Conservation (phyloP, 2,888 invertebrate species). For the Trichacis sp. region DNA sequence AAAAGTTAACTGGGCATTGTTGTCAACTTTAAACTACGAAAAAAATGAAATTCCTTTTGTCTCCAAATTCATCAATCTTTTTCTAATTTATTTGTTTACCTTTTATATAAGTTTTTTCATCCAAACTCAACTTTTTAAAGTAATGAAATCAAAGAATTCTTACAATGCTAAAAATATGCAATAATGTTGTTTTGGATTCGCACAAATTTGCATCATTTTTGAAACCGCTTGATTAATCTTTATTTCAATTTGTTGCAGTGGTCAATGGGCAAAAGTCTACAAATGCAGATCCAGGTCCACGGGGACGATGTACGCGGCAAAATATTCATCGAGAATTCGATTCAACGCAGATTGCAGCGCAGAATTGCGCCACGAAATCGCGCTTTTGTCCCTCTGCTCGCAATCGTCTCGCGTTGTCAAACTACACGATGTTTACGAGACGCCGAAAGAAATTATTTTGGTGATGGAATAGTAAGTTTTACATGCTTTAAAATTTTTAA, state of each 20-base stretch:
- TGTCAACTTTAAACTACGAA: too few relatives aligned
- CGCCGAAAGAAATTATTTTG: conserved; percentile 79
- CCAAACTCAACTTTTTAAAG: too few relatives aligned
- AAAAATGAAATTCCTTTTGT: too few relatives aligned
- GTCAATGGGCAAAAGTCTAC: conserved; percentile 96
- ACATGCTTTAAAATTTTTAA: too few relatives aligned
- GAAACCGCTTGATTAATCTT: not conserved
- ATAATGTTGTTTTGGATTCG: too few relatives aligned
- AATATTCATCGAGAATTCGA: conserved; percentile 91
- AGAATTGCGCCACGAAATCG: conserved; percentile 94
- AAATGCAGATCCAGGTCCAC: conserved; percentile 88
- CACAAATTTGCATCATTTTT: not conserved
- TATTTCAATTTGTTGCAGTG: conserved; percentile 75
- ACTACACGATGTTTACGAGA: conserved; percentile 84
- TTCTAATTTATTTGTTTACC: too few relatives aligned
- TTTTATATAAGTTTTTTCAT: too few relatives aligned
- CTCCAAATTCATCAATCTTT: too few relatives aligned
- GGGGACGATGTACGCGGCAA: conserved; percentile 93
- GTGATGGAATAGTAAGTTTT: conserved; percentile 90
- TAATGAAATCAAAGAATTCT: too few relatives aligned
- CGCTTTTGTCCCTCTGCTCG: conserved; percentile 88
- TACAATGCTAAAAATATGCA: too few relatives aligned
- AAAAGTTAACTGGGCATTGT: too few relatives aligned
- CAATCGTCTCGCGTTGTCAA: conserved; percentile 88
- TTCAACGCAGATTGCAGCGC: conserved; percentile 87